Evolutionary conservation across 2,888 invertebrate genomes (phyloP).

Genomic region (Perizoma flavofasciatum): DNA sequence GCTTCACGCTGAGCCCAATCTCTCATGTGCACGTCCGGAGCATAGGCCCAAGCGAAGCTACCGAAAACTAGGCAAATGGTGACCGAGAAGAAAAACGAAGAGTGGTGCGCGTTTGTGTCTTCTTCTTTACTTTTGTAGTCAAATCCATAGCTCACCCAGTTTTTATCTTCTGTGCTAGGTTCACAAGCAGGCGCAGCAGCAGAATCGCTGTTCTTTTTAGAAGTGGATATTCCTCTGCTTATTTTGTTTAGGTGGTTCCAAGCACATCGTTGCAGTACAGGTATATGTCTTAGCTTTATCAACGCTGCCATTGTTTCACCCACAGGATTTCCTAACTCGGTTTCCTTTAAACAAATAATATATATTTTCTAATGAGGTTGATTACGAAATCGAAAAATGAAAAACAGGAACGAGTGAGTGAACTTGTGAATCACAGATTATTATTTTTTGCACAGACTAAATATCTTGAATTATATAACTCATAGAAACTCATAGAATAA

Average conservation of each 20-base stretch:
- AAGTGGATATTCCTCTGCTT: slow-evolving; percentile 77
- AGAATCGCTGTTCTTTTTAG: slow-evolving; percentile 87
- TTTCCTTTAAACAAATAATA: slow-evolving; percentile 9
- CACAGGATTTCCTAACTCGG: slow-evolving; percentile 2
- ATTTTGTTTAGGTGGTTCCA: slow-evolving; percentile 66
- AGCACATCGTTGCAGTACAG: slow-evolving; percentile 64
- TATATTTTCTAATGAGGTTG: slow-evolving; percentile 33
- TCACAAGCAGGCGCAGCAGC: slow-evolving; percentile 57
- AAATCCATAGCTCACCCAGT: slow-evolving; percentile 95
- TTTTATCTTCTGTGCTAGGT: slow-evolving; percentile 72
- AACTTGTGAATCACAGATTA: no score
- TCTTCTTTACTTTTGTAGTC: slow-evolving; percentile 84
- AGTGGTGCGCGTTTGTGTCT: slow-evolving; percentile 88
- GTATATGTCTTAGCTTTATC: slow-evolving; percentile 69
- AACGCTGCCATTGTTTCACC: slow-evolving; percentile 62
- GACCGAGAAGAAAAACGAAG: slow-evolving; percentile 88
- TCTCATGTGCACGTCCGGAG: slow-evolving; percentile 88
- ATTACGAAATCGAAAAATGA: slow-evolving; percentile 53
- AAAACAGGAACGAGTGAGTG: slow-evolving; percentile 1
- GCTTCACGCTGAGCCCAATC: slow-evolving; percentile 97
- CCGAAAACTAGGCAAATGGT: slow-evolving; percentile 88
- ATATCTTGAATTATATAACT: no score
- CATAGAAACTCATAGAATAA: no score
- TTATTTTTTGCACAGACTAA: no score
- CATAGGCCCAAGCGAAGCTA: slow-evolving; percentile 87